These are phyloP conservation scores for Pimephales promelas DNA, from an alignment of 2,113 vertebrate species.

Conservation along the genomic window DNA sequence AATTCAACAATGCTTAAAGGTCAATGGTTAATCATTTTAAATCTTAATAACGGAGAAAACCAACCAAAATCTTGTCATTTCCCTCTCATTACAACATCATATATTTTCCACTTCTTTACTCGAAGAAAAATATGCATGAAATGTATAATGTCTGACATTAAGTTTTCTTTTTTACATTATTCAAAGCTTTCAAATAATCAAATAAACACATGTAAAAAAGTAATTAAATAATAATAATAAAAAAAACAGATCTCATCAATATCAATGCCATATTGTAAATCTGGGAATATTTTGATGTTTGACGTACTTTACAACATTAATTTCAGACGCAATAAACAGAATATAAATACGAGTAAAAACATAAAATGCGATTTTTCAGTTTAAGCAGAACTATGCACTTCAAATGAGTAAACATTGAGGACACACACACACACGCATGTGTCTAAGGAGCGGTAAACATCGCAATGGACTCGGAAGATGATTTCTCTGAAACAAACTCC, in stretches of 20 bases:
- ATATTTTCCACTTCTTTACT: not conserved
- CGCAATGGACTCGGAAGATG: slow-evolving; percentile 35
- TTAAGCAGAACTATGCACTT: not conserved
- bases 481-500: slow-evolving; percentile 56
- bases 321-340: not conserved
- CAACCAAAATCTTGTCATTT: not conserved
- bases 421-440: not conserved
- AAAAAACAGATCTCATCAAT: not conserved
- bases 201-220: not conserved
- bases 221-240: not conserved
- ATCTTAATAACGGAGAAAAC: not conserved
- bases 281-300: not conserved
- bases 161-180: not conserved
- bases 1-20: not conserved
- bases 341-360: slow-evolving; percentile 2
- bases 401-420: not conserved
- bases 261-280: slow-evolving; percentile 2
- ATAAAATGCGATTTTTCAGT: not conserved
- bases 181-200: slow-evolving; percentile 2
- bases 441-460: slow-evolving; percentile 42
- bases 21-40: not conserved
- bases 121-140: not conserved
- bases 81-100: not conserved
- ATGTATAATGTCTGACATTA: not conserved
- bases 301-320: not conserved